Base-by-base conservation (phyloP, 2,888 invertebrate genomes). In the Athrips mouffetella region DNA sequence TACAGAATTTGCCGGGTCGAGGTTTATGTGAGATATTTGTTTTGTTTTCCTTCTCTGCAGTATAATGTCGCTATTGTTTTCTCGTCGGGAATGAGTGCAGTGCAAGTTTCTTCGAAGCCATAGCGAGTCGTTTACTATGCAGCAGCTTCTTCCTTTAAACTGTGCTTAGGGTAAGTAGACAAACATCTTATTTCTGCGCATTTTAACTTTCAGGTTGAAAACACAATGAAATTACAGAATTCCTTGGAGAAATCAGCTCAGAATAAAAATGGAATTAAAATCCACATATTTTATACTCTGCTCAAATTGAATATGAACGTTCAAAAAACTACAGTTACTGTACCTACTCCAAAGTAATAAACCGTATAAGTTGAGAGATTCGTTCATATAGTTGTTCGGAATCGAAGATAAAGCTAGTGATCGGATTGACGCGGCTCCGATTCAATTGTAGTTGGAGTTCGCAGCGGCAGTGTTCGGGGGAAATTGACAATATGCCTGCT, bases 401-500 rank as follows among this genome's bases (percentile, higher is more conserved):
- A 27, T n/a, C n/a, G 27, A 27, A 37, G 37, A 37, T 37, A 18
- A 21, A 20, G 37, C 20, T 37, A 11, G 13, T 31, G 31, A 31
- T 31, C 15, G 31, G 31, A 31, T 31, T 15, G 15, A 11, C 31
- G 31, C 31, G 76, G 65, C 67, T 62, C 63, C 62, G 61, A 66
- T 63, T 65, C 74, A 64, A 77, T 76, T 75, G 78, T 71, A 69
- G 70, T 69, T 68, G 57, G 62, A 72, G 25, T 74, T 65, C 64
- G 70, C 71, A 72, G 71, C 70, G 56, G 54, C n/a, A n/a, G n/a
- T n/a, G n/a, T n/a, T n/a, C 46, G 72, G 69, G 62, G 71, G 70
- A 73, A 71, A 76, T 77, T 72, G 77, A 71, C 75, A 75, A 75
- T 72, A 69, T 67, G 63, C 69, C 62, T 63, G 62, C 59, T 65